Evolutionary conservation across 2,888 invertebrate species (phyloP).

Genomic region (Drosophila nr. perissopoda): DNA sequence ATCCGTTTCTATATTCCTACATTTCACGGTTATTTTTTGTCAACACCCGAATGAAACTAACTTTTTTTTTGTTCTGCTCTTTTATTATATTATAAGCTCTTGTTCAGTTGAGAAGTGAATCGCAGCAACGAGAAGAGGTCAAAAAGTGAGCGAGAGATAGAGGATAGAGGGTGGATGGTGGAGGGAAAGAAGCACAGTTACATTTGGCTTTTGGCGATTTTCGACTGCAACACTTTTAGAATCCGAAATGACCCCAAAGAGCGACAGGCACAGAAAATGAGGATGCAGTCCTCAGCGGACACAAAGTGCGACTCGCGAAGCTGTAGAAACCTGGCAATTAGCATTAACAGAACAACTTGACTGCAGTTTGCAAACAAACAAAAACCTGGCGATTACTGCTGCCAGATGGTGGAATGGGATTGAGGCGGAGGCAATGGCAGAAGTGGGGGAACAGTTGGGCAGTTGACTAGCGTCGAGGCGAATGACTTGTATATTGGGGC

Average conservation of each 20-base stretch:
- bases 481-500: slow-evolving; percentile 72
- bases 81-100: background rate
- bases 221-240: slow-evolving; percentile 65
- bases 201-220: slow-evolving; percentile 30
- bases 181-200: background rate
- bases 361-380: slow-evolving; percentile 70
- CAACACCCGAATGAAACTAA: background rate
- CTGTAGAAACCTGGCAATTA: slow-evolving; percentile 60
- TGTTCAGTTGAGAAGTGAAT: background rate
- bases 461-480: slow-evolving; percentile 46
- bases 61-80: background rate
- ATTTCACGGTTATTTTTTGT: background rate
- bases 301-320: slow-evolving; percentile 25
- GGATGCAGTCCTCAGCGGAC: slow-evolving; percentile 43
- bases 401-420: background rate
- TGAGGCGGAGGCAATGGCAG: background rate
- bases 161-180: too few relatives aligned
- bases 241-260: slow-evolving; percentile 68
- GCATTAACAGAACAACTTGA: slow-evolving; percentile 70
- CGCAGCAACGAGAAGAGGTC: background rate
- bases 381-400: slow-evolving; percentile 20
- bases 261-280: slow-evolving; percentile 29
- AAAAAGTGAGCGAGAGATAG: background rate
- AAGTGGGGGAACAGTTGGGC: background rate
- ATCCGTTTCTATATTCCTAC: background rate